Percentiles rank a stretch among this genome's conserved stretches.
These are phyloP conservation scores for Drosophila truncata DNA, from an alignment of 1,140 invertebrate species.

Conservation along the genomic window DNA sequence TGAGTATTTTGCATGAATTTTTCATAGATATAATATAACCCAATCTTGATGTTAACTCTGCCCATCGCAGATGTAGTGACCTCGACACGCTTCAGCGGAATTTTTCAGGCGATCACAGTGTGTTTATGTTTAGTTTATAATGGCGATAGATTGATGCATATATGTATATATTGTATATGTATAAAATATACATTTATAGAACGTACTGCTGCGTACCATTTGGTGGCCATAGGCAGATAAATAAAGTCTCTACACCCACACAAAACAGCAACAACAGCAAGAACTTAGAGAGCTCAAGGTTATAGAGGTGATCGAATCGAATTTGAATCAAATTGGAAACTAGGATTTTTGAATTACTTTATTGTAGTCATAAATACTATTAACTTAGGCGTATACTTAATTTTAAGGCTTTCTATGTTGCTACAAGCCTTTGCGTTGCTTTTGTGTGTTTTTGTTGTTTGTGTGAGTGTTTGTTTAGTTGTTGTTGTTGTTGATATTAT, in stretches of 20 bases:
- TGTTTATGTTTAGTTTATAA: slow-evolving; percentile 54
- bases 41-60: slow-evolving; percentile 28
- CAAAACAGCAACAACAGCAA: slow-evolving; percentile 48
- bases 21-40: slow-evolving; percentile 18
- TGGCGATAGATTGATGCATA: slow-evolving; percentile 28
- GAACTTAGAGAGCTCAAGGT: slow-evolving; percentile 58
- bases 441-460: slow-evolving; percentile 47
- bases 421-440: slow-evolving; percentile 61
- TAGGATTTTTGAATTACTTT: slow-evolving; percentile 61
- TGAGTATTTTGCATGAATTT: slow-evolving; percentile 12
- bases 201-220: slow-evolving; percentile 10
- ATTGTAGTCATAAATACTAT: slow-evolving; percentile 73
- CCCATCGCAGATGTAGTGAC: slow-evolving; percentile 48
- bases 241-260: slow-evolving; percentile 65
- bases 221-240: slow-evolving; percentile 52
- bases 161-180: slow-evolving; percentile 23
- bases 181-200: slow-evolving; percentile 50
- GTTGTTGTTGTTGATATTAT: slow-evolving; percentile 23
- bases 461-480: slow-evolving; percentile 53
- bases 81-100: slow-evolving; percentile 70
- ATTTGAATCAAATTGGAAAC: slow-evolving; percentile 12
- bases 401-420: slow-evolving; percentile 54
- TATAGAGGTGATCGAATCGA: slow-evolving; percentile 58
- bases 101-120: slow-evolving; percentile 49
- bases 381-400: slow-evolving; percentile 82